phyloP scores from a whole-genome alignment of 2,797 vertebrate species.

The Phataginus tetradactyla region DNA sequence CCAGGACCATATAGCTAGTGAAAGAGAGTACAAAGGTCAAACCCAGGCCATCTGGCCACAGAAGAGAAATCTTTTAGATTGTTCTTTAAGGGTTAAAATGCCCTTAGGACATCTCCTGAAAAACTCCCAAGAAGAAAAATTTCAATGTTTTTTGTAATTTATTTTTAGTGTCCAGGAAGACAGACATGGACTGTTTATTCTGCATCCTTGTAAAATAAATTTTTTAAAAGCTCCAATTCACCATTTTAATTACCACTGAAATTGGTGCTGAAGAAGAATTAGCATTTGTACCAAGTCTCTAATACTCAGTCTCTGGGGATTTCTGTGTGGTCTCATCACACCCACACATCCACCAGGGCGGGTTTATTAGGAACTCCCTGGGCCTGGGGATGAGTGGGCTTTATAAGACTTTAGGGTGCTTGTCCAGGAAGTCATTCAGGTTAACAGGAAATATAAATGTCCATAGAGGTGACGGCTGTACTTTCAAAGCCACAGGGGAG shows the following conservation, averaged over 20 bases:
- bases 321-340: background rate
- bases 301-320: background rate
- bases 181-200: background rate
- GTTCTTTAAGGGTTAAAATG: background rate
- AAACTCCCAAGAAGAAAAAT: background rate
- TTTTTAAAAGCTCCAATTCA: background rate
- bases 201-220: background rate
- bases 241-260: background rate
- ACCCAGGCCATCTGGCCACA: background rate
- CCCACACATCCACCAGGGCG: too few species aligned
- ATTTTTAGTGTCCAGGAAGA: background rate
- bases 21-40: background rate
- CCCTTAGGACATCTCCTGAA: background rate
- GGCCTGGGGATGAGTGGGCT: background rate
- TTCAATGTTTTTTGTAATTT: background rate
- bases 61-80: background rate
- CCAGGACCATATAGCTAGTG: background rate
- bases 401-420: background rate
- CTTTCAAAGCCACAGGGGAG: background rate
- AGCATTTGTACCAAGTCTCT: background rate
- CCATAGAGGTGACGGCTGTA: background rate
- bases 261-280: background rate
- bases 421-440: slow-evolving; percentile 7
- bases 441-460: background rate
- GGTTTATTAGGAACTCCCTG: slow-evolving; percentile 3